Evolutionary conservation across 2,888 invertebrate species (phyloP).

Genomic region (Hoplodrina blanda): DNA sequence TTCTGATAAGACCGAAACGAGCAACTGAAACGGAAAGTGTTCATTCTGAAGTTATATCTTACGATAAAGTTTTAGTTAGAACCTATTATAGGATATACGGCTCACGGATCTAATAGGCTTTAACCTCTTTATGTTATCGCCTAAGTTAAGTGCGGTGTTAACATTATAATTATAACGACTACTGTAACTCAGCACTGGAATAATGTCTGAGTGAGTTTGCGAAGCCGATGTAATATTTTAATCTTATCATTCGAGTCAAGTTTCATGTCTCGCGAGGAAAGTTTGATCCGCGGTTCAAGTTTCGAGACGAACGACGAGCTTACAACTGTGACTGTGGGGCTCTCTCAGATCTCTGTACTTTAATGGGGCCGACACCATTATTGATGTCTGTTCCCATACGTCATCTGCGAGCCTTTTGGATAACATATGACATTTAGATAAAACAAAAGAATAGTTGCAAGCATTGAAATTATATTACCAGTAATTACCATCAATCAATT

Average conservation of each 20-base stretch:
- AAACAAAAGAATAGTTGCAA: neutral
- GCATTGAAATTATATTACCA: constrained; percentile 1
- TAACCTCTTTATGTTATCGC: constrained; percentile 68
- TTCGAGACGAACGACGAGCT: constrained; percentile 79
- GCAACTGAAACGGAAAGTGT: constrained; percentile 66
- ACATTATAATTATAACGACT: constrained; percentile 73
- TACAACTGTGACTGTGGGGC: constrained; percentile 78
- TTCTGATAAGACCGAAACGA: constrained; percentile 63
- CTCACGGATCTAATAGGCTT: constrained; percentile 66
- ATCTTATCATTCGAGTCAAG: constrained; percentile 88
- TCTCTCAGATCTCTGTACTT: constrained; percentile 58
- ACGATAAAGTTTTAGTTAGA: constrained; percentile 69
- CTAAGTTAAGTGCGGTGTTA: constrained; percentile 69
- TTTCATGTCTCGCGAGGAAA: constrained; percentile 85
- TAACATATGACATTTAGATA: neutral
- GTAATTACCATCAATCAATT: neutral
- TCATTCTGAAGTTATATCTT: constrained; percentile 63
- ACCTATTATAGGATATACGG: constrained; percentile 64
- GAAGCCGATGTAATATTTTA: constrained; percentile 87
- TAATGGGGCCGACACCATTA: constrained; percentile 53
- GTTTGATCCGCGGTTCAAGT: constrained; percentile 86
- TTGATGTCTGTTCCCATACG: constrained; percentile 31
- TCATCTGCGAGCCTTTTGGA: neutral
- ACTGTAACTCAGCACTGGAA: constrained; percentile 71
- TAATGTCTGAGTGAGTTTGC: constrained; percentile 79